These are phyloP conservation scores for Euura saliciscinereae DNA, from an alignment of 1,140 invertebrate genomes.

Conservation along the genomic window DNA sequence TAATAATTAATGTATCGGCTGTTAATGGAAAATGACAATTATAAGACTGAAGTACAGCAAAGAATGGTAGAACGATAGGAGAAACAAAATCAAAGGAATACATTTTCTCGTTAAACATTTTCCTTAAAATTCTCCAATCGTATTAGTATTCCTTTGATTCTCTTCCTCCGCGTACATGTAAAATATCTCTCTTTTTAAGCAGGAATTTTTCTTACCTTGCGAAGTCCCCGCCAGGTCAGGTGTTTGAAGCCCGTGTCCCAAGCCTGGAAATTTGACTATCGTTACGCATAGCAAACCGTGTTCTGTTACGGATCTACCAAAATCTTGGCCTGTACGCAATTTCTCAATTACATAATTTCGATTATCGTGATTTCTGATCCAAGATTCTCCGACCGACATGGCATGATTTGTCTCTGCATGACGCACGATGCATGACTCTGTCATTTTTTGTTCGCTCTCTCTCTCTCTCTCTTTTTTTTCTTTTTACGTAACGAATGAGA, in stretches of 20 bases:
- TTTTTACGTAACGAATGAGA: too few species aligned
- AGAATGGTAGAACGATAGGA: not conserved
- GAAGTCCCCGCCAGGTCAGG: conserved; percentile 80
- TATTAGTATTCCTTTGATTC: not conserved
- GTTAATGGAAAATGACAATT: not conserved
- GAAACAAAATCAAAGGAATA: not conserved
- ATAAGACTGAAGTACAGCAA: not conserved
- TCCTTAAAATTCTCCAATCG: not conserved
- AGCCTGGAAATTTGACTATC: conserved; percentile 65
- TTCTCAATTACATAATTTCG: conserved; percentile 43
- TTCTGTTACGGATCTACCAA: conserved; percentile 22
- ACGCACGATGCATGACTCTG: too few species aligned
- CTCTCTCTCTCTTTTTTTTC: too few species aligned
- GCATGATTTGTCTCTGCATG: too few species aligned
- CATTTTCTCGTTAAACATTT: not conserved
- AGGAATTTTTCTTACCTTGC: conserved; percentile 75
- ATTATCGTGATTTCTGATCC: too few species aligned
- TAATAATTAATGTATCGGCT: not conserved
- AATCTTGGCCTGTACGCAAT: conserved; percentile 55
- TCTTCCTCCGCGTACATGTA: not conserved
- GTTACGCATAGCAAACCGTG: conserved; percentile 52
- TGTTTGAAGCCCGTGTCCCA: conserved; percentile 69
- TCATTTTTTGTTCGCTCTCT: too few species aligned
- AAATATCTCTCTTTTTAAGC: not conserved
- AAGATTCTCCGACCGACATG: too few species aligned